Conservation (phyloP, 2,888 invertebrate genomes). For the Dicyrtoma fusca region DNA sequence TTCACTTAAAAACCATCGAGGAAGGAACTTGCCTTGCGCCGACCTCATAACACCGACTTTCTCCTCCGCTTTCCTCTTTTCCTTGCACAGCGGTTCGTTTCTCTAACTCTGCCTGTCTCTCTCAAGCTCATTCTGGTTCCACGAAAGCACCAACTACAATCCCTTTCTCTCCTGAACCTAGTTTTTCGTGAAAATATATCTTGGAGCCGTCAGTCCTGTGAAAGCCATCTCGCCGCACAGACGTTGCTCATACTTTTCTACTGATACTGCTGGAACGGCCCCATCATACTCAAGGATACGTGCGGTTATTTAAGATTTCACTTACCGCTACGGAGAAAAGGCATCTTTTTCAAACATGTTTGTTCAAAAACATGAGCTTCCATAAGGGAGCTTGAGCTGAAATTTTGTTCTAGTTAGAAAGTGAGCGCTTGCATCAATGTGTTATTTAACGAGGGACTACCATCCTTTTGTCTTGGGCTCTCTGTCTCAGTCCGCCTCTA, state of each 20-base stretch:
- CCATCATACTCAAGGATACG: too few relatives aligned
- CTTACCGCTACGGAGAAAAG: too few relatives aligned
- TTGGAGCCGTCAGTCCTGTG: neutral
- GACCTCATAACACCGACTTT: neutral
- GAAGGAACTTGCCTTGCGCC: slow-evolving; percentile 1
- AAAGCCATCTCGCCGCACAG: neutral
- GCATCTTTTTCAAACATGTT: too few relatives aligned
- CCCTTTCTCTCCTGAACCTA: neutral
- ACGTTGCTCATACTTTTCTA: neutral
- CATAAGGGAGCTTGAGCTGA: too few relatives aligned
- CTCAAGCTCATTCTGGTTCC: neutral
- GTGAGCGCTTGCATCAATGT: too few relatives aligned
- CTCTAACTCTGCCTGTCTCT: slow-evolving; percentile 8
- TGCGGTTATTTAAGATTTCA: too few relatives aligned
- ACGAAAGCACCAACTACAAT: neutral
- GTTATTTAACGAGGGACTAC: too few relatives aligned
- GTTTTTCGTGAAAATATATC: neutral
- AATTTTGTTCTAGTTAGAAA: too few relatives aligned
- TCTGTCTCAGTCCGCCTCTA: too few relatives aligned
- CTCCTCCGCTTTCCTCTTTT: neutral
- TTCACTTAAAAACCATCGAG: neutral
- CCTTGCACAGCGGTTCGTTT: neutral
- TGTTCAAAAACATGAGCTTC: too few relatives aligned
- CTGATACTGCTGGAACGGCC: too few relatives aligned
- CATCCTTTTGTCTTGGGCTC: too few relatives aligned